Conservation (phyloP, 2,113 vertebrate genomes). For the Pycnonotus jocosus region DNA sequence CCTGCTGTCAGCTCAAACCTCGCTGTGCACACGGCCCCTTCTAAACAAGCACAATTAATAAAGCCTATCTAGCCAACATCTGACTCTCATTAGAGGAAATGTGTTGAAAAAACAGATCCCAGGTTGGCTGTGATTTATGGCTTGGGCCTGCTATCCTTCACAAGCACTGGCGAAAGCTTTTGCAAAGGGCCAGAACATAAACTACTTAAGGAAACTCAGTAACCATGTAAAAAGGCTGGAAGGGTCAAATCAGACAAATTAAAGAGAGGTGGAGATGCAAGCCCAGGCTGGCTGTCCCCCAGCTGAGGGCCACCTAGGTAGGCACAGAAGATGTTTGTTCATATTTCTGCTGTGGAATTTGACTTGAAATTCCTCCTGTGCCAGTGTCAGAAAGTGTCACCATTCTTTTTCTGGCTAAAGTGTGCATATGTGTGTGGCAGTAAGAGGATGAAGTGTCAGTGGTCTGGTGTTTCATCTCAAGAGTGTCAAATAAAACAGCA, state of each 20-base stretch:
- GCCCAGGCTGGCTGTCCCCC: neutral
- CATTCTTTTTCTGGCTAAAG: neutral
- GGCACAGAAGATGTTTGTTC: neutral
- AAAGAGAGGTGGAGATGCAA: neutral
- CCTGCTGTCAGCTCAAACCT: neutral
- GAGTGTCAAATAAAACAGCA: neutral
- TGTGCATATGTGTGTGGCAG: neutral
- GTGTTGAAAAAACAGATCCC: conserved; percentile 63
- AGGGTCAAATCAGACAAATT: conserved; percentile 52
- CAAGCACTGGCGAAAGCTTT: conserved; percentile 42
- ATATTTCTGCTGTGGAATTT: neutral
- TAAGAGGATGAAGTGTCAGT: neutral
- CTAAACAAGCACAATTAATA: conserved; percentile 60
- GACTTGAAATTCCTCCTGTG: neutral
- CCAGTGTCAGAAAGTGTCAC: neutral
- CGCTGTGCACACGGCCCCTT: neutral
- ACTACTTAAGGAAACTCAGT: conserved; percentile 54
- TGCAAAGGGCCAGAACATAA: conserved; percentile 59
- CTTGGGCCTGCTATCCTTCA: conserved; percentile 51
- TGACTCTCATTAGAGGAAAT: conserved; percentile 52
- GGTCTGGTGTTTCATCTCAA: neutral
- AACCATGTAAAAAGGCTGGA: conserved; percentile 42
- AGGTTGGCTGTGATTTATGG: conserved; percentile 63
- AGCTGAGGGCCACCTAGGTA: conserved; percentile 28
- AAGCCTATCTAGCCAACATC: conserved; percentile 52